Conservation (phyloP, 1,140 invertebrate genomes). For the Drosophila tropicalis region DNA sequence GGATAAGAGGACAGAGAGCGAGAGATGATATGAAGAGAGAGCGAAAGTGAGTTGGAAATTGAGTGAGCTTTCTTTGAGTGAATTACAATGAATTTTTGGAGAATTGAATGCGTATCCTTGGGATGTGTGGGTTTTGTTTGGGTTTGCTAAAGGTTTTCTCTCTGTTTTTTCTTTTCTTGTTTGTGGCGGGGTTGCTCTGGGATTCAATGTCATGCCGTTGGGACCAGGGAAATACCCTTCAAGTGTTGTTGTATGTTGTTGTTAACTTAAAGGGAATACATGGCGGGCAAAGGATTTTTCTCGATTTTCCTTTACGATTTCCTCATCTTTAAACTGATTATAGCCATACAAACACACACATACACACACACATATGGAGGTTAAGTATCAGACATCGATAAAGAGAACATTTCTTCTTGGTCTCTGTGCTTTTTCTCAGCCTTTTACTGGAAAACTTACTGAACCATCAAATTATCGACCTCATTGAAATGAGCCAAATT, state of each 20-base stretch:
- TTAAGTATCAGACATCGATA: conserved; percentile 80
- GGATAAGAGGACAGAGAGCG: conserved; percentile 27
- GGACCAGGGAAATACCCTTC: conserved; percentile 81
- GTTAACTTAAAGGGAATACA: conserved; percentile 22
- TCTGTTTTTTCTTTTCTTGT: conserved; percentile 15
- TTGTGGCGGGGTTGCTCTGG: conserved; percentile 81
- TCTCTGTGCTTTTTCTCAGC: conserved; percentile 36
- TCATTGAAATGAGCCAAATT: conserved; percentile 76
- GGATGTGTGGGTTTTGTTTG: not conserved
- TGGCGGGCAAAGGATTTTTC: not conserved
- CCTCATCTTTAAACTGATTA: conserved; percentile 79
- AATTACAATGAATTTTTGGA: conserved; percentile 28
- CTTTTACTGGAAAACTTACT: conserved; percentile 52
- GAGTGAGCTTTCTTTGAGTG: conserved; percentile 60
- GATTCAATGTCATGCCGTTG: conserved; percentile 83
- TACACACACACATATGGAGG: conserved; percentile 52
- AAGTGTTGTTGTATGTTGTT: conserved; percentile 52
- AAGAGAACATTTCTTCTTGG: conserved; percentile 47
- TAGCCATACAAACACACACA: conserved; percentile 41
- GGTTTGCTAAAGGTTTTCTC: conserved; percentile 18
- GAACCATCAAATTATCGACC: conserved; percentile 79
- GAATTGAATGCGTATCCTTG: conserved; percentile 54
- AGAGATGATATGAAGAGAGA: conserved; percentile 18
- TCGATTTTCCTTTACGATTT: conserved; percentile 69
- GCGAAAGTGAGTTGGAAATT: conserved; percentile 50